Evolutionary conservation across 2,113 vertebrate species (phyloP), one percentile per base, ranked within the genome.

Genomic region (Ceyx margarethae): DNA sequence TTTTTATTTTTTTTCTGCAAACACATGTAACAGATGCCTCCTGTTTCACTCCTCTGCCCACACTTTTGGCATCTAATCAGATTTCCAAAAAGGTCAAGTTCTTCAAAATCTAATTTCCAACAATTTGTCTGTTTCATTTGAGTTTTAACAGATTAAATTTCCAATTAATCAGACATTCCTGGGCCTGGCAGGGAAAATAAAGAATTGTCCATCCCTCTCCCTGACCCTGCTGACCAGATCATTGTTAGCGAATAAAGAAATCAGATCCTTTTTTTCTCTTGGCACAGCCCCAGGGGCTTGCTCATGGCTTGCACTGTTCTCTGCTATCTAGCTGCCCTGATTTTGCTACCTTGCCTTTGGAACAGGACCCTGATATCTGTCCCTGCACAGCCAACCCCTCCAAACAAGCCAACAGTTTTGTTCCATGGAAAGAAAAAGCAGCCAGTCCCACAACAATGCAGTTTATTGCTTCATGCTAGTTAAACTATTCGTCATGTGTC

Each of bases 401-500:
- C 85, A 72, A 82, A 62, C 40, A 84, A 78, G 23, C 85, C 94
- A 89, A 53, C 71, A 60, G 1, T 77, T 95, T 87, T 85, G 77
- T 94, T 95, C 96, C 95, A 93, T 81, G 91, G 90, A 93, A 93
- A 77, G 57, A 87, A 84, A 77, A 61, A 86, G 66, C 88, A 84
- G 69, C 89, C 17, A 13, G 85, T 68, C 91, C 85, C 81, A 92
- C 88, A 93, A 92, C 80, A 89, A 71, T 67, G 81, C 31, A 33
- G 29, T 84, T 93, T 87, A 87, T 91, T 86, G 53, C 87, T 71
- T 87, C 35, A 1, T 43, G 88, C 80, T 73, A 40, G 73, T 86
- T 89, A 76, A 94, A 43, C 85, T 86, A 3, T 96, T 89, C 89
- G 46, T 91, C 94, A 80, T 81, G 76, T 81, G 87, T 89, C 56